These are phyloP conservation scores for Oceanodroma leucorhoa DNA, from an alignment of 2,797 vertebrate species.

Conservation along the genomic window DNA sequence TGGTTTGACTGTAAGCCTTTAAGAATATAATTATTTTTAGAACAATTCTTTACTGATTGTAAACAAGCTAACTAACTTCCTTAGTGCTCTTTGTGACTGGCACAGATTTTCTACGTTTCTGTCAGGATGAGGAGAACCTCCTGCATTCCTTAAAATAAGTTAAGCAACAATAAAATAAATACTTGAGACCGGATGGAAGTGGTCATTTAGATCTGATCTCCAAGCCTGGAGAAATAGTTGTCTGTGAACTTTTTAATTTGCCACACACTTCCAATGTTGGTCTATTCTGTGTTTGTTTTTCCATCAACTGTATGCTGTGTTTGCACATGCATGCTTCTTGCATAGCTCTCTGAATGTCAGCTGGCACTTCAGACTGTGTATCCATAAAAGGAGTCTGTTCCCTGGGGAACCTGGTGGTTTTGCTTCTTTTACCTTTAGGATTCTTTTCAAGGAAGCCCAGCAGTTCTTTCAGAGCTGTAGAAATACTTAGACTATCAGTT, in stretches of 20 bases:
- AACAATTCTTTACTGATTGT: constrained; percentile 38
- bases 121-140: constrained; percentile 11
- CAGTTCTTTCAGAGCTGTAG: background rate
- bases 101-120: background rate
- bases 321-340: constrained; percentile 30
- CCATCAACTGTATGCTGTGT: background rate
- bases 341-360: constrained; percentile 8
- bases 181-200: background rate
- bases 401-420: constrained; percentile 4
- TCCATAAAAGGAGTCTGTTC: constrained; percentile 28
- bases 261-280: background rate
- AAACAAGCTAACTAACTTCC: constrained; percentile 23
- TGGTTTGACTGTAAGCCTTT: background rate
- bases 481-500: background rate
- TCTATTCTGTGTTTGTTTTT: constrained; percentile 29
- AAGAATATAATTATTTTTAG: constrained; percentile 18
- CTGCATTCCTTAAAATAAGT: constrained; percentile 42
- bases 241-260: constrained; percentile 8
- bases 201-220: background rate
- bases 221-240: background rate
- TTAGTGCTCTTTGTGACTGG: constrained; percentile 3
- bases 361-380: constrained; percentile 40
- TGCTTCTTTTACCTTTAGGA: background rate
- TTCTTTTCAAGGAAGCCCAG: background rate
- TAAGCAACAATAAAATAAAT: constrained; percentile 4